Conservation (phyloP, 2,113 vertebrate genomes). For the Anser brachyrhynchus region DNA sequence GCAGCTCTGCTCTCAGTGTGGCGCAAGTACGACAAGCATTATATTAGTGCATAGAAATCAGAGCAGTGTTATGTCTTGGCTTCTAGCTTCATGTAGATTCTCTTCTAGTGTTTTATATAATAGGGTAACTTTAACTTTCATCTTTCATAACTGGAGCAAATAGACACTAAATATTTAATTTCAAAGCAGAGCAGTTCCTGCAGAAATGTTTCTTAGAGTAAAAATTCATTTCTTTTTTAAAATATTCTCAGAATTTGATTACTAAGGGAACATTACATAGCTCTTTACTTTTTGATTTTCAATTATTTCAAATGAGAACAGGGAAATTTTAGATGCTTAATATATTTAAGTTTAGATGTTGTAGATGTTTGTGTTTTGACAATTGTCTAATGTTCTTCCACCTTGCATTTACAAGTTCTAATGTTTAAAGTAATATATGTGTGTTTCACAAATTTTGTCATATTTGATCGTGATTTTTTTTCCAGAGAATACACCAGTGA, state of each 20-base stretch:
- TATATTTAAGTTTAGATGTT: too few species aligned
- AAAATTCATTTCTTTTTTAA: not conserved
- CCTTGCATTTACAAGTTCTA: not conserved
- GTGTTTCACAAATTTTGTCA: not conserved
- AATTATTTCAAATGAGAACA: not conserved
- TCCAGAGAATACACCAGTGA: not conserved
- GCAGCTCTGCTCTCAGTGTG: conserved; percentile 10
- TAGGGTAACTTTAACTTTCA: not conserved
- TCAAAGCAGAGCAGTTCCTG: not conserved
- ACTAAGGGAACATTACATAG: not conserved
- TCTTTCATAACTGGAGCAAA: not conserved
- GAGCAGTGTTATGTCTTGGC: not conserved
- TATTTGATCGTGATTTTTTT: not conserved
- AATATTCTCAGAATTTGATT: not conserved
- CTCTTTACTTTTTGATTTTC: not conserved
- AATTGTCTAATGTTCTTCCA: not conserved
- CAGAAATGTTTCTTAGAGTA: not conserved
- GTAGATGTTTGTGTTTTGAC: not conserved
- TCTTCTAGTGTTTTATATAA: not conserved
- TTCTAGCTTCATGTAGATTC: not conserved
- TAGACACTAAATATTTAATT: not conserved
- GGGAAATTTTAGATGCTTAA: not conserved
- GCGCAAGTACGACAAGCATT: conserved; percentile 22
- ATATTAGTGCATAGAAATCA: not conserved
- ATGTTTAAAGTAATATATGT: not conserved